These are phyloP conservation scores for Datnioides undecimradiatus DNA, from an alignment of 2,113 vertebrate genomes.

Conservation along the genomic window DNA sequence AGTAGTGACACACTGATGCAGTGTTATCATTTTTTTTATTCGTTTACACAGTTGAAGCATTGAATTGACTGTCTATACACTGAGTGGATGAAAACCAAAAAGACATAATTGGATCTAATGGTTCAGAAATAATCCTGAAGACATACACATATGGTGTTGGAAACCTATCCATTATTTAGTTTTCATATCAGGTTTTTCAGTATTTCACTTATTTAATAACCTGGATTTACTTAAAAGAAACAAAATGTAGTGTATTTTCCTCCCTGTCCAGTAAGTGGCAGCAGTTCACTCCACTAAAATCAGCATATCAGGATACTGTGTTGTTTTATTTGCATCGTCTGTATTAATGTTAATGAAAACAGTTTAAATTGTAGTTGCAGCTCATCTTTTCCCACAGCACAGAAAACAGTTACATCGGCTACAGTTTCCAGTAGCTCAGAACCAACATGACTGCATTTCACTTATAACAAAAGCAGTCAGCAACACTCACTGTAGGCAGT, in stretches of 20 bases:
- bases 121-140: background rate
- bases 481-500: background rate
- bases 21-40: too few relatives aligned
- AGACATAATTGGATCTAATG: too few relatives aligned
- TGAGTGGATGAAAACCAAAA: background rate
- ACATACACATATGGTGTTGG: background rate
- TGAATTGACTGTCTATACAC: background rate
- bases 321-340: too few relatives aligned
- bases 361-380: too few relatives aligned
- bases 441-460: background rate
- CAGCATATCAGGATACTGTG: too few relatives aligned
- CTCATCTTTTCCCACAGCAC: too few relatives aligned
- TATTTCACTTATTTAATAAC: too few relatives aligned
- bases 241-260: too few relatives aligned
- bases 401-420: background rate
- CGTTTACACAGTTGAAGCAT: background rate
- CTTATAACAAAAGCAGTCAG: background rate
- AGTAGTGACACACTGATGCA: background rate
- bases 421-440: background rate
- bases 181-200: too few relatives aligned
- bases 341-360: too few relatives aligned
- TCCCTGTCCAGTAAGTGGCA: background rate
- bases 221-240: too few relatives aligned
- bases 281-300: too few relatives aligned
- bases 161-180: background rate